A percentile compares a stretch with the other conserved stretches of the same genome.
Conservation (phyloP, 1,140 invertebrate genomes). For the Eriocheir sinensis region DNA sequence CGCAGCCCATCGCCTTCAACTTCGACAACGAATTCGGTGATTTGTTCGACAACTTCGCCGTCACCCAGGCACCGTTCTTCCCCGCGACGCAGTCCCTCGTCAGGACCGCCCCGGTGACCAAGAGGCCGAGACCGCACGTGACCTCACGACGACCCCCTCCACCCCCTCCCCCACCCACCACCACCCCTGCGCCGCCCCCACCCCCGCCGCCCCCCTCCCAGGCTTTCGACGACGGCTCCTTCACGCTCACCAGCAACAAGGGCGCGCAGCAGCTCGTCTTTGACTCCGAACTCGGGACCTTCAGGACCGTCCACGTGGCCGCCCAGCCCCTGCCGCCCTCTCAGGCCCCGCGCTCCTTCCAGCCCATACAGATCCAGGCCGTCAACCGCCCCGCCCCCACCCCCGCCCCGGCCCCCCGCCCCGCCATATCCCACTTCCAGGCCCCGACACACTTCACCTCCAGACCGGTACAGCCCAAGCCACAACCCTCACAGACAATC, state of each 20-base stretch:
- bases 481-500: not conserved
- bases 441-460: conserved; percentile 26
- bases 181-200: conserved; percentile 27
- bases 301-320: conserved; percentile 75
- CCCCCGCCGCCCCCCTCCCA: not conserved
- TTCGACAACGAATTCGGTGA: conserved; percentile 76
- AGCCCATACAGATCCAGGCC: not conserved
- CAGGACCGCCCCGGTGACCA: conserved; percentile 44
- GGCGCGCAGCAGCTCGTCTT: conserved; percentile 79
- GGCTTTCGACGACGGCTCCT: conserved; percentile 75
- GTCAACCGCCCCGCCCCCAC: conserved; percentile 11
- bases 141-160: not conserved
- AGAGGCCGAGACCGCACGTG: conserved; percentile 39
- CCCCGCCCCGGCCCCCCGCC: not conserved
- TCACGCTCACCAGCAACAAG: not conserved
- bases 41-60: conserved; percentile 69
- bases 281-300: conserved; percentile 79
- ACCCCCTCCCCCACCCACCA: conserved; percentile 5
- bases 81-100: not conserved
- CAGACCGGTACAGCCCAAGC: not conserved
- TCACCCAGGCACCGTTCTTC: conserved; percentile 57
- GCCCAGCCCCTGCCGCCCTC: not conserved
- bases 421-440: not conserved
- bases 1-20: conserved; percentile 60
- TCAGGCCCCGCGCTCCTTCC: not conserved